These are phyloP conservation scores for Saccostrea echinata DNA, from an alignment of 1,140 invertebrate species.

Conservation along the genomic window DNA sequence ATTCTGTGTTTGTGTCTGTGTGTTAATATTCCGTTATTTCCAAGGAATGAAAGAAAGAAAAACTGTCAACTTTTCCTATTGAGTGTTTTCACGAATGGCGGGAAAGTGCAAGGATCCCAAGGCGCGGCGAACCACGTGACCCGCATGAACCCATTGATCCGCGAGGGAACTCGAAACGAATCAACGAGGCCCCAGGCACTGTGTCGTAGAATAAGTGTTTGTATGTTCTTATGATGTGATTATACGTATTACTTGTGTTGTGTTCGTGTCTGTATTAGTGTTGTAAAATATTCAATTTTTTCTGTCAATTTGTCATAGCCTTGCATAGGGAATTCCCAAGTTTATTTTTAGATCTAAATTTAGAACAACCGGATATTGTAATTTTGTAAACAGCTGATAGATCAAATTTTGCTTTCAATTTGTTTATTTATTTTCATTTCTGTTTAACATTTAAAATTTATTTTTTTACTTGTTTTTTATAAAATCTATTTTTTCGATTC, in stretches of 20 bases:
- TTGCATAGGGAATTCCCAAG: background rate
- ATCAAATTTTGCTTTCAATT: background rate
- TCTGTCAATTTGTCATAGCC: background rate
- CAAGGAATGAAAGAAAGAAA: background rate
- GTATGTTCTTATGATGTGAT: background rate
- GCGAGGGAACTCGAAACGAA: background rate
- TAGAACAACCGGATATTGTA: background rate
- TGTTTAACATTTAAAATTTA: background rate
- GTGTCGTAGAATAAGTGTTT: background rate
- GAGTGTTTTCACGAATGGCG: background rate
- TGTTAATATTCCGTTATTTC: background rate
- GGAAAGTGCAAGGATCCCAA: background rate
- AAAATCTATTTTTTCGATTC: too few relatives aligned
- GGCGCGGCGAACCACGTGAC: constrained; percentile 5
- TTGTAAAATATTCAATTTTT: background rate
- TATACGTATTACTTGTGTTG: background rate
- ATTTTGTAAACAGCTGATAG: background rate
- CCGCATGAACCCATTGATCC: background rate
- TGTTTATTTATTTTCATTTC: constrained; percentile 10
- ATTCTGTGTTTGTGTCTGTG: background rate
- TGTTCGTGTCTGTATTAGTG: background rate
- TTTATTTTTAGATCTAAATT: background rate
- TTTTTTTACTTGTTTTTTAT: background rate
- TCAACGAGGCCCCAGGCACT: background rate
- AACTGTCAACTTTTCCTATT: background rate